Conservation (phyloP, 2,113 vertebrate genomes). For the Halichoerus grypus region DNA sequence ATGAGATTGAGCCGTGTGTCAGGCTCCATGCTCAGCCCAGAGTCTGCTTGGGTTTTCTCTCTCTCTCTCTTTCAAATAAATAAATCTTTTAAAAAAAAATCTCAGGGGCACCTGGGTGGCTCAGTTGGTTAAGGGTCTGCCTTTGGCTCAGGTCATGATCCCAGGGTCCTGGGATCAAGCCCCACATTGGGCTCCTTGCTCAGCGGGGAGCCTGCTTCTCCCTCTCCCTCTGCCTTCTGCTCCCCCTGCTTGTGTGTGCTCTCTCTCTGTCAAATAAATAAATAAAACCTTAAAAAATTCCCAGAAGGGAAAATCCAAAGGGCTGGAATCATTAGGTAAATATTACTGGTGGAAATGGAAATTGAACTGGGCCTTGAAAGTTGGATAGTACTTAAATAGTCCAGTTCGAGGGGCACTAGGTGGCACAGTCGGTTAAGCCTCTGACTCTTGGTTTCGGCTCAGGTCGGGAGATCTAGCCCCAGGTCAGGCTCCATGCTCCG, state of each 20-base stretch:
- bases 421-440: neutral
- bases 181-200: neutral
- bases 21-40: neutral
- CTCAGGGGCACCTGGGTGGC: neutral
- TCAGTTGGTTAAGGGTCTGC: neutral
- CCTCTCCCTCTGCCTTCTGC: neutral
- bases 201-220: neutral
- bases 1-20: neutral
- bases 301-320: neutral
- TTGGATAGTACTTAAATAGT: neutral
- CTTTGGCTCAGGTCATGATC: neutral
- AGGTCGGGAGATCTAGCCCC: neutral
- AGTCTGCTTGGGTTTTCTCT: neutral
- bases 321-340: neutral
- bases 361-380: conserved; percentile 28
- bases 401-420: neutral
- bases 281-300: neutral
- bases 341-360: neutral
- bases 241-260: neutral
- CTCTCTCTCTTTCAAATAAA: neutral
- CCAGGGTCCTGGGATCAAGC: neutral
- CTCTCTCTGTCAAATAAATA: too few species aligned
- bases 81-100: neutral
- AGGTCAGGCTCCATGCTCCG: neutral
- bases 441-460: neutral